phyloP scores from a whole-genome alignment of 2,113 vertebrate species.

The Austrofundulus limnaeus region DNA sequence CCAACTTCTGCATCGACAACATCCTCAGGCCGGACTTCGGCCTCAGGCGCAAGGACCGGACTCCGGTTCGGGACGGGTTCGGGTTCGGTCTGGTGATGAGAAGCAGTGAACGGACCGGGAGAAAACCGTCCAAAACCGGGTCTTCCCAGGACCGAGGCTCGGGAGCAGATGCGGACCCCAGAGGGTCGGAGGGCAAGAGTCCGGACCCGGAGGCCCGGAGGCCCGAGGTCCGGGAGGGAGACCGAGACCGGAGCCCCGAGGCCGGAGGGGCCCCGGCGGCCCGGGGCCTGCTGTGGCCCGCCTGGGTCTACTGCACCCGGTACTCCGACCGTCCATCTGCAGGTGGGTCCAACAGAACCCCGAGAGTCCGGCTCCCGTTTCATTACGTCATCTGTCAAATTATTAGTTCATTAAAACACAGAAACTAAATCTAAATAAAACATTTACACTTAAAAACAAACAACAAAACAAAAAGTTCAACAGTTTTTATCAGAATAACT shows the following conservation, averaged over 20 bases:
- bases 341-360: constrained; percentile 79
- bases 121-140: constrained; percentile 54
- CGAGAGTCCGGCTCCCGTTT: no score
- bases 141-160: constrained; percentile 33
- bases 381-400: no score
- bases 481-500: no score
- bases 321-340: constrained; percentile 96
- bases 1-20: constrained; percentile 96
- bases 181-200: constrained; percentile 63
- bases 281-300: constrained; percentile 93
- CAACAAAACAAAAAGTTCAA: no score
- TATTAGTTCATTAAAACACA: no score
- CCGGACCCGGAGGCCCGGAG: constrained; percentile 71
- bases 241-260: constrained; percentile 75
- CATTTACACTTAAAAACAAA: no score
- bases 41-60: constrained; percentile 81
- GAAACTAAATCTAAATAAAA: no score
- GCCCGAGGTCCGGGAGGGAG: constrained; percentile 68
- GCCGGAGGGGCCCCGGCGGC: constrained; percentile 71
- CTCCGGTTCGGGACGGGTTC: constrained; percentile 30
- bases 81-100: constrained; percentile 25
- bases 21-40: constrained; percentile 92
- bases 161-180: constrained; percentile 58
- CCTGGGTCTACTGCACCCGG: constrained; percentile 97
- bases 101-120: constrained; percentile 47